Evolutionary conservation across 2,888 invertebrate species (phyloP), one percentile per base, ranked within the genome.

Genomic region (Globia sparganii): DNA sequence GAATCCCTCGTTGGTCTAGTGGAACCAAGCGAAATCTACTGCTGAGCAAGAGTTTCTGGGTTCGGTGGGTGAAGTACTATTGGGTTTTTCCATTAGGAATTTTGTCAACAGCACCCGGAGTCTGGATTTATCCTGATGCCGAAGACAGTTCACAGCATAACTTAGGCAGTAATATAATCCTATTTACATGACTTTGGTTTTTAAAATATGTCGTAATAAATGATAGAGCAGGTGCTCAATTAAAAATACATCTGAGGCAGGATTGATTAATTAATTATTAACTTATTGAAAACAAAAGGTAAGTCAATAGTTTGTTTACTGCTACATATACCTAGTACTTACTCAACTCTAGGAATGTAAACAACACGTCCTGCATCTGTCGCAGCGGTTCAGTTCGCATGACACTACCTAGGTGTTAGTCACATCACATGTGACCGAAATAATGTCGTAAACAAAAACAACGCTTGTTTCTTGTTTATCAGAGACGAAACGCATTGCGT

Each of bases 381-480:
- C 70, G 59, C 61, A 71, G 67, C 53, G 68, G 69, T 71, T 86
- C 31, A 62, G 74, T 85, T 72, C 72, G 43, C 61, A 82, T 18
- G 37, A 58, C 21, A 78, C 53, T 70, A 72, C 62, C 69, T 70
- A 75, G 61, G 61, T 58, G 75, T 82, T 76, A 75, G 76, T 84
- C 76, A 75, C 76, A 77, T 80, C 76, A 75, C 76, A 77, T 80
- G 83, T 69, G 79, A 79, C 77, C 65, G 75, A 75, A 64, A 58
- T 71, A 62, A 53, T 75, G 37, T 80, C 34, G 87, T 88, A 88
- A 87, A 88, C 89, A 87, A 87, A 81, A 88, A 88, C 89, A 87
- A 80, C 76, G 67, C 64, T 85, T 88, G 80, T 87, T 88, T 88
- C 64, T 85, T 88, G 80, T 87, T 88, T 88, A 81, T 87, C 75